Evolutionary conservation across 2,797 vertebrate genomes (phyloP), one percentile per base, ranked within the genome.

Genomic region (Eulemur albifrons): DNA sequence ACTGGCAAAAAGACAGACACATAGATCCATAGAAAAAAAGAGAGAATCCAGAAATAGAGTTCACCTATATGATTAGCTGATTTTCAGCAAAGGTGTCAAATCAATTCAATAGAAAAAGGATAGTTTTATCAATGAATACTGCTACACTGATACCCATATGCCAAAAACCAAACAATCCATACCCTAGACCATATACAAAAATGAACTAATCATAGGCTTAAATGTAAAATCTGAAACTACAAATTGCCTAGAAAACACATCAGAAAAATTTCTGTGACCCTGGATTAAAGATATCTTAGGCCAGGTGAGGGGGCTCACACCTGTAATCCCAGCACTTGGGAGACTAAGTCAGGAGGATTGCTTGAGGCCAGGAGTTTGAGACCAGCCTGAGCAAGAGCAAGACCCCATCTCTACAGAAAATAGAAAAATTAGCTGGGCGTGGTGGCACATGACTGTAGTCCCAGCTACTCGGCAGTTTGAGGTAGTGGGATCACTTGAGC

Each of bases 81-180:
- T 32, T 75, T 75, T 45, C 45, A 30, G 32, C 43, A 75, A 75
- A 75, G 30, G 45, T 21, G 32, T 50, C n/a, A 76, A 50, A 50
- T 76, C 30, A 50, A 50, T 76, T 76, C 45, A 76, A 76, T 7
- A 76, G 45, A 50, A 76, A 76, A 76, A 76, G 73, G 73, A 76
- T 50, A n/a, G 30, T n/a, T 30, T 76, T 50, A 50, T 32, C 20
- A 59, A 67, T 38, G 43, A 83, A 76, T 69, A 40, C 18, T 45
- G 25, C 76, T 75, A 35, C 17, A 69, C 6, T n/a, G 38, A 57
- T 27, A 65, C 52, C 32, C 21, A 43, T 77, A 52, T 23, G 30
- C n/a, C 80, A 40, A 59, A 94, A 94, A 84, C 32, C 76, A 76
- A 94, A 83, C n/a, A 94, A 89, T 14, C 35, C 27, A 23, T 30